Evolutionary conservation across 1,140 invertebrate genomes (phyloP).

Genomic region (Gonioctena quinquepunctata): DNA sequence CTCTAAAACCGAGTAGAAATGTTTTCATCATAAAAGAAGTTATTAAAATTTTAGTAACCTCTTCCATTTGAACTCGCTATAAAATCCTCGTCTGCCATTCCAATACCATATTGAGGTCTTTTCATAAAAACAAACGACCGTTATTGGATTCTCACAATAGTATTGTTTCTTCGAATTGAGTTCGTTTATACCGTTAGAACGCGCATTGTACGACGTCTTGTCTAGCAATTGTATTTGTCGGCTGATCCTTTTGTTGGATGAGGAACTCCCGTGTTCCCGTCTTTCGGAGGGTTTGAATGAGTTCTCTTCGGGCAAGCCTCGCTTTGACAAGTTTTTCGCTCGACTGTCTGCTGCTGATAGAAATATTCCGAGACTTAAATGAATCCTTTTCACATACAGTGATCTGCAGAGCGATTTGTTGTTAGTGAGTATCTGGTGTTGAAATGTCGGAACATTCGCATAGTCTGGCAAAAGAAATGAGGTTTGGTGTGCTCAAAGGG

Average conservation of each 20-base stretch:
- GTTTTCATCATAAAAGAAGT: no score
- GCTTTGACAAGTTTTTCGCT: no score
- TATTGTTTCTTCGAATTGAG: background rate
- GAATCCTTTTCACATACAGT: no score
- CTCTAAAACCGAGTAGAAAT: no score
- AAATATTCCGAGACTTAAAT: no score
- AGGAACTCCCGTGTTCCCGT: background rate
- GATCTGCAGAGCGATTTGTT: no score
- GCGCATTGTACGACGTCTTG: background rate
- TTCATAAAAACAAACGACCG: background rate
- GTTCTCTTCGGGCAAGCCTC: background rate
- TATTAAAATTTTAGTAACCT: background rate
- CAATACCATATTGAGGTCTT: background rate
- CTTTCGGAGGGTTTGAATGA: background rate
- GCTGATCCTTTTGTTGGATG: background rate
- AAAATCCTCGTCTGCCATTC: background rate
- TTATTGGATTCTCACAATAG: background rate
- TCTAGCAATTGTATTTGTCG: background rate
- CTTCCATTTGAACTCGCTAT: background rate
- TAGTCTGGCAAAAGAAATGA: no score
- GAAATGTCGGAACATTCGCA: no score
- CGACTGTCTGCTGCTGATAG: no score
- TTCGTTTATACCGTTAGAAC: background rate
- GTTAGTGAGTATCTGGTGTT: no score
- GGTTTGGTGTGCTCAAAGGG: no score